Conservation (phyloP, 2,797 vertebrate species). For the Mormyrops boulengeri region DNA sequence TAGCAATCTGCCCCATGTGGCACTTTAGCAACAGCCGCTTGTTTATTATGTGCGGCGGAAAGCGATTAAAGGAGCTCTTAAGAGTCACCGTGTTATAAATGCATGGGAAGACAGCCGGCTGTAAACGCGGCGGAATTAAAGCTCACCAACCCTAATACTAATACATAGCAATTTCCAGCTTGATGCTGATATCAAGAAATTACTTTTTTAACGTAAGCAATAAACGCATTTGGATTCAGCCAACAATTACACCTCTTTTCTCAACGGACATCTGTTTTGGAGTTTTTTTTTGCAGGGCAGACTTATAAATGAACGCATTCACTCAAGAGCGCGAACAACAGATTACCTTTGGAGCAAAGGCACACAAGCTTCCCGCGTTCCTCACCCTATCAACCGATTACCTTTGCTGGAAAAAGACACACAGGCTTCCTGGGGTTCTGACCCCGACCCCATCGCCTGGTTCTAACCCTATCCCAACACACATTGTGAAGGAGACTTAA, state of each 20-base stretch:
- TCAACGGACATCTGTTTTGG: conserved; percentile 54
- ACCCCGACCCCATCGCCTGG: not conserved
- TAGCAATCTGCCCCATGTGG: conserved; percentile 92
- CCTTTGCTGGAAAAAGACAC: not conserved
- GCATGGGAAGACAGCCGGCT: conserved; percentile 98
- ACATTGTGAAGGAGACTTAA: conserved; percentile 27
- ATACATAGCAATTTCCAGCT: conserved; percentile 71
- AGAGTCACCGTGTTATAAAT: conserved; percentile 99
- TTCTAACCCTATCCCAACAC: conserved; percentile 37
- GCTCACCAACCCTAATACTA: conserved; percentile 71
- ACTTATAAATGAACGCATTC: conserved; percentile 61
- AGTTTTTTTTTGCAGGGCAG: conserved; percentile 47
- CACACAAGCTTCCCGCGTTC: not conserved
- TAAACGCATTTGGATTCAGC: conserved; percentile 61
- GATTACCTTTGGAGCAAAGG: conserved; percentile 39
- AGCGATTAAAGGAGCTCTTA: conserved; percentile 98
- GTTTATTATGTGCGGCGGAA: conserved; percentile 97
- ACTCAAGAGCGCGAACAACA: conserved; percentile 51
- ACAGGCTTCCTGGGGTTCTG: conserved; percentile 25
- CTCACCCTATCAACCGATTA: not conserved
- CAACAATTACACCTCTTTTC: conserved; percentile 57
- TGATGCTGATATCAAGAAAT: conserved; percentile 76
- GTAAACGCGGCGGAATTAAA: conserved; percentile 98
- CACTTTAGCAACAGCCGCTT: conserved; percentile 88
- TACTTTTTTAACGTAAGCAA: conserved; percentile 66